Base-by-base conservation (phyloP, 2,888 invertebrate species). In the Clistopyga incitator region DNA sequence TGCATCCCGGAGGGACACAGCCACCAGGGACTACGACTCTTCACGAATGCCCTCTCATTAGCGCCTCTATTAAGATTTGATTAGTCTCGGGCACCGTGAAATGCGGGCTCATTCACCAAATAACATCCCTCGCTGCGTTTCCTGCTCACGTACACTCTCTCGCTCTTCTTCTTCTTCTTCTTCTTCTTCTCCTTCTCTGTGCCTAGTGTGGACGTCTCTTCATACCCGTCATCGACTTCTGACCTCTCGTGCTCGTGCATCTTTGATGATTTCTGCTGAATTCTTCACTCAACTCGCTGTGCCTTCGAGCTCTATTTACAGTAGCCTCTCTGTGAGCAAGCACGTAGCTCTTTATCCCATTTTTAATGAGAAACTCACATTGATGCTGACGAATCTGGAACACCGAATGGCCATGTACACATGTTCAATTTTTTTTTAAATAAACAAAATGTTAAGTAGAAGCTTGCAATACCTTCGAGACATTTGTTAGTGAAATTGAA, bases 21-120 rank as follows among this genome's bases (percentile, higher is more conserved):
- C 42, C n/a, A 11, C n/a, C 23, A 50, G 23, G 64, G 59, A 82
- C 84, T 86, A 82, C 86, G 85, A 76, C 78, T 47, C 47, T 47
- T 38, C 74, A 52, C 89, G 88, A 88, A 89, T 89, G 88, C 89
- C 89, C 90, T 89, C 91, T 92, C 91, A 92, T 92, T 92, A 92
- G 90, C 90, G 89, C 88, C 89, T 89, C 90, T 90, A 92, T 92
- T 90, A 92, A 91, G 89, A 91, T 92, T 92, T 92, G 91, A 92
- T 92, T 91, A 91, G 89, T 89, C 88, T 86, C 88, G 87, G 87
- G 84, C 67, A 78, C 86, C 86, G 86, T 85, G 86, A 89, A 88
- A 89, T 83, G 82, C 80, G 84, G 86, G 86, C 87, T 86, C 86
- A 88, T 89, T 89, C 87, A 78, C 85, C 74, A 88, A 89, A 90